phyloP scores from a whole-genome alignment of 2,888 invertebrate species.

The Eilema depressum region DNA sequence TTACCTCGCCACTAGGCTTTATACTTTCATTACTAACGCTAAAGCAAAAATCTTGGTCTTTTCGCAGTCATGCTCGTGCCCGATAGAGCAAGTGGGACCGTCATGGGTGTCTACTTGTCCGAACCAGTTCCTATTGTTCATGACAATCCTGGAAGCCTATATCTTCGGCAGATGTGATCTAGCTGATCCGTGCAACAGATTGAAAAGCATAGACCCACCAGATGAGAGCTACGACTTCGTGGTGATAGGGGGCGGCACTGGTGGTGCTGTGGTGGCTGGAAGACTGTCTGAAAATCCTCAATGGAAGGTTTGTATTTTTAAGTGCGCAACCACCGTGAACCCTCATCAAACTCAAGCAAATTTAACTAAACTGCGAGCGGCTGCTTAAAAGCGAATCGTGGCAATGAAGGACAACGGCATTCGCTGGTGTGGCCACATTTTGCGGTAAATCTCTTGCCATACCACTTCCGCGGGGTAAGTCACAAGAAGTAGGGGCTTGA shows the following conservation, averaged over 20 bases:
- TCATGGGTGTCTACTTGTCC: slow-evolving; percentile 87
- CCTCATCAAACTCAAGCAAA: too few relatives aligned
- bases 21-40: not conserved
- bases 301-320: slow-evolving; percentile 83
- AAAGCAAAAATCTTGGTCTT: slow-evolving; percentile 8
- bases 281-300: slow-evolving; percentile 89
- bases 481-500: too few relatives aligned
- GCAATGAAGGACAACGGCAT: not conserved
- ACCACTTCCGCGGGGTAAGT: not conserved
- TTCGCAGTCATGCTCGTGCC: slow-evolving; percentile 85
- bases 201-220: slow-evolving; percentile 71
- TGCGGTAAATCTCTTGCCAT: not conserved
- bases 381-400: too few relatives aligned
- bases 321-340: too few relatives aligned
- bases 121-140: slow-evolving; percentile 88
- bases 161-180: slow-evolving; percentile 87
- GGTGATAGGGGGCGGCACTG: slow-evolving; percentile 89
- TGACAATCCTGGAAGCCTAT: slow-evolving; percentile 89
- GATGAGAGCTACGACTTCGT: slow-evolving; percentile 89
- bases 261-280: slow-evolving; percentile 88
- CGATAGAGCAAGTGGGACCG: slow-evolving; percentile 85
- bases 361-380: too few relatives aligned
- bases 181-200: slow-evolving; percentile 88
- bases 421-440: too few relatives aligned
- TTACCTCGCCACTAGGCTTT: too few relatives aligned